Base-by-base conservation (phyloP, 2,888 invertebrate species). In the Troides oblongomaculatus region DNA sequence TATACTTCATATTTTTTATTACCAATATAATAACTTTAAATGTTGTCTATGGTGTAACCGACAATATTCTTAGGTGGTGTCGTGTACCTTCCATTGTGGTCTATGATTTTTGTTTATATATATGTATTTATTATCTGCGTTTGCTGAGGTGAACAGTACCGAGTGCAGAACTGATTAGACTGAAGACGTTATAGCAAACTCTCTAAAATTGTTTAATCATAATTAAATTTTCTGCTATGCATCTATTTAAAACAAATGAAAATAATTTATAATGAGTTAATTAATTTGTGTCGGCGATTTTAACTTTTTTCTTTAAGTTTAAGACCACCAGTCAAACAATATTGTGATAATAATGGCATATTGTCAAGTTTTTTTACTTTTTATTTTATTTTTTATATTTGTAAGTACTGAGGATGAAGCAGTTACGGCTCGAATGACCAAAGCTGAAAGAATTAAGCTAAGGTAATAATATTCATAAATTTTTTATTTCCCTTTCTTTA, bases 381-480 rank as follows among this genome's bases (percentile, higher is more conserved):
- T 89, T 79, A 81, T 89, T 82, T 84, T 91, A 78, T 83, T 85
- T 74, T 86, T 89, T 79, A 85, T 89, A 82, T 87, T 86, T 79
- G 91, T 89, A 64, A 88, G 76, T 58, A 88, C 89, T 43, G 90
- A 91, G 75, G 90, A 90, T 74, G 89, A 90, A 69, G 75, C 80
- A 69, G 76, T 76, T 69, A 71, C 79, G 60, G 75, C 82, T 64
- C 83, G 87, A 74, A 95, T 96, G 95, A 93, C 94, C 53, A 93
- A 91, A 78, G 90, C 94, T 78, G 96, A 96, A 81, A 93, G 95
- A 74, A 89, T 93, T 68, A 90, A 92, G 74, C 88, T 96, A 76
- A 95, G 95, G 96, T 96, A 90, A 89, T 10, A 10, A 39, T 10
- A 30, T 30, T 30, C 30, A 30, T 30, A 30, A 3, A 30, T 85